A percentile compares a stretch with the other conserved stretches of the same genome.
Conservation (phyloP, 1,140 invertebrate genomes). For the Drosophila pruinosa region DNA sequence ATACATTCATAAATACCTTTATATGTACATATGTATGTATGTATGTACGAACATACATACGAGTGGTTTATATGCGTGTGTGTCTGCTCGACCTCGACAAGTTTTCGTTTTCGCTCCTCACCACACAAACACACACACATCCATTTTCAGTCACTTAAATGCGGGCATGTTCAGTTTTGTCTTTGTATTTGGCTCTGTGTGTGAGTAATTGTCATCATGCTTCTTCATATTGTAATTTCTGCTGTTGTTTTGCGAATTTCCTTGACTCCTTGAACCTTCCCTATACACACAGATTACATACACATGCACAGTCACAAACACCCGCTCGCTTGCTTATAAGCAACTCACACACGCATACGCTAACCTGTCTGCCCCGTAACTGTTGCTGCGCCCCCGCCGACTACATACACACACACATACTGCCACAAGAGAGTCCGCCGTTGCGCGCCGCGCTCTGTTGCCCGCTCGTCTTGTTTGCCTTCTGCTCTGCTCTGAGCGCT, state of each 20-base stretch:
- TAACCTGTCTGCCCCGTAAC: constrained; percentile 60
- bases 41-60: too few species aligned
- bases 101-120: constrained; percentile 46
- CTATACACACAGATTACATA: constrained; percentile 20
- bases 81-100: constrained; percentile 62
- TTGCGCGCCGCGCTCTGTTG: constrained; percentile 23
- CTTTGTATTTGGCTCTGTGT: not conserved
- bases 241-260: constrained; percentile 53
- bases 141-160: too few species aligned
- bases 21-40: too few species aligned
- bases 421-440: constrained; percentile 12
- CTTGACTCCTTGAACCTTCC: constrained; percentile 64
- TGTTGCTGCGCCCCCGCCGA: constrained; percentile 72
- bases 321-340: not conserved
- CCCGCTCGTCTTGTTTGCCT: constrained; percentile 44
- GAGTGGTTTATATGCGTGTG: constrained; percentile 28
- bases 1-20: not conserved
- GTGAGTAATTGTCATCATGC: constrained; percentile 48
- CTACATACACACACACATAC: constrained; percentile 20
- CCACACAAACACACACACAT: constrained; percentile 14
- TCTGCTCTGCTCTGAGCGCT: constrained; percentile 42
- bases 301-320: not conserved
- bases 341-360: constrained; percentile 30
- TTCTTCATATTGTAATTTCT: constrained; percentile 47
- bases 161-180: constrained; percentile 6